Base-by-base conservation (phyloP, 2,888 invertebrate species). In the Pasiphila rectangulata region DNA sequence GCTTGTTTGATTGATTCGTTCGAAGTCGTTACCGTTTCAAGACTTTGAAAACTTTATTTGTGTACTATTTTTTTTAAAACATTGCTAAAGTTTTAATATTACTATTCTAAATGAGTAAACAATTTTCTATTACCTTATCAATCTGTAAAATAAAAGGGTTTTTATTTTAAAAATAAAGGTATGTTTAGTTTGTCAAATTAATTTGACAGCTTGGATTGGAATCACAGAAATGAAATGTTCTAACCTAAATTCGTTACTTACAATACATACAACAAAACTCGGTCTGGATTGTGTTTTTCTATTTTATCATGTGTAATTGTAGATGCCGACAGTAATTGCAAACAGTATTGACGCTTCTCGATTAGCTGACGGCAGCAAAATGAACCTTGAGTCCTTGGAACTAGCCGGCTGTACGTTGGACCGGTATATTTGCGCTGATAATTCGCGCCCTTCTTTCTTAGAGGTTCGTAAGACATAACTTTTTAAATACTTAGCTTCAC, bases 331-430 rank as follows among this genome's bases (percentile, higher is more conserved):
- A 69, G 67, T 76, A 52, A 65, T 75, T 63, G 59, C 51, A 46
- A 78, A 65, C 62, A 74, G 69, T 72, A 69, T 79, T 56, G 81
- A 83, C 51, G 62, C 64, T 56, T 59, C 75, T 46, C 73, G 72
- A 50, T 67, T 72, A 46, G 63, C 62, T 51, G 81, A 86, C 58
- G 71, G 72, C 58, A 73, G 70, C 44, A 89, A 84, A 67, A 87
- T 89, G 85, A 91, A 91, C 69, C 73, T 88, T 27, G 94, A 94
- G 65, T 91, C 92, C 41, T 83, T 96, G 61, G 95, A 96, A 79
- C 85, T 93, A 62, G 95, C 96, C 36, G 95, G 95, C 25, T 93
- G 93, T 73, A 93, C 94, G 81, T 86, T 97, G 24, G 96, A 96
- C 74, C 93, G 92, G 79, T 93, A 94, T 61, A 90, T 94, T 57